Evolutionary conservation across 2,113 vertebrate genomes (phyloP).

Genomic region (Loxodonta africana): DNA sequence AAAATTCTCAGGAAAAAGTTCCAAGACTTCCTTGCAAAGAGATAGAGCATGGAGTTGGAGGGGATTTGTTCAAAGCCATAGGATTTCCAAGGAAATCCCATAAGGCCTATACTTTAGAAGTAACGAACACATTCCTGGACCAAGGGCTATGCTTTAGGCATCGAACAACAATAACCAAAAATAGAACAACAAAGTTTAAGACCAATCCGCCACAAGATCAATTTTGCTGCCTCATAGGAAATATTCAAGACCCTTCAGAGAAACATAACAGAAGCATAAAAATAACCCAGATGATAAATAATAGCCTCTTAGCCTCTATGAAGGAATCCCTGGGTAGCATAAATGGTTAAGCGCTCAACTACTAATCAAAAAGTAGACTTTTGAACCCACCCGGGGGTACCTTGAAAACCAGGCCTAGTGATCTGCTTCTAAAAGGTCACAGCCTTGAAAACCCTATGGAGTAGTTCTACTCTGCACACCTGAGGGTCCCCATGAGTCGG

Average conservation of each 20-base stretch:
- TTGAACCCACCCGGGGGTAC: too few relatives aligned
- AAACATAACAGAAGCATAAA: not conserved
- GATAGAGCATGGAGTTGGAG: not conserved
- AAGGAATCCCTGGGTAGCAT: too few relatives aligned
- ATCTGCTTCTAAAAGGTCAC: too few relatives aligned
- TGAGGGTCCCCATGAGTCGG: too few relatives aligned
- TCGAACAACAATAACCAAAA: not conserved
- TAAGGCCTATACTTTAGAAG: not conserved
- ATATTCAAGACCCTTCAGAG: not conserved
- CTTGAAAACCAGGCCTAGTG: too few relatives aligned
- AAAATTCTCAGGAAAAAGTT: not conserved
- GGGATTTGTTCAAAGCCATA: not conserved
- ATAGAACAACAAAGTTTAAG: not conserved
- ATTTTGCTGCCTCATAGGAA: not conserved
- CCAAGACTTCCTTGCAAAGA: not conserved
- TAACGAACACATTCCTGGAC: not conserved
- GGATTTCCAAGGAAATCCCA: not conserved
- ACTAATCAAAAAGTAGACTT: too few relatives aligned
- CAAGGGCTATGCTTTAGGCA: not conserved
- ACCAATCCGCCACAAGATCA: not conserved
- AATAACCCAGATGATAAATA: too few relatives aligned
- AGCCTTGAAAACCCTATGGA: too few relatives aligned
- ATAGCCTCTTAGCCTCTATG: too few relatives aligned
- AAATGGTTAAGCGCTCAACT: too few relatives aligned
- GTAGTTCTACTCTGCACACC: too few relatives aligned